Evolutionary conservation across 2,113 vertebrate genomes (phyloP).

Genomic region (Uria lomvia): DNA sequence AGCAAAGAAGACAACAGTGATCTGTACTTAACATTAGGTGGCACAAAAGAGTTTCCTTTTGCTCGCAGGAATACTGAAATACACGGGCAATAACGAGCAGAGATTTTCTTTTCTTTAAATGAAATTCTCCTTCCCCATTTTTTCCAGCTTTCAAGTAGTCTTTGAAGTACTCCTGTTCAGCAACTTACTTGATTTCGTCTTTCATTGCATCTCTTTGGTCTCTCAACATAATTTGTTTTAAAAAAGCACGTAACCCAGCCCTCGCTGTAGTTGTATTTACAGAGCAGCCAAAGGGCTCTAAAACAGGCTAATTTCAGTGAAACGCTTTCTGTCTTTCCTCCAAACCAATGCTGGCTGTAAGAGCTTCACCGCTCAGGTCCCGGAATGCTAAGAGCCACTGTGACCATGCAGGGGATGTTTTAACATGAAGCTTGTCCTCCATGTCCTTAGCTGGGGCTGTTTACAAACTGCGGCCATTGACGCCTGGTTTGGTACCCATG

Average conservation of each 20-base stretch:
- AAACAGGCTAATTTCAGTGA: neutral
- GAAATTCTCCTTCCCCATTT: neutral
- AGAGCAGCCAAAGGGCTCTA: neutral
- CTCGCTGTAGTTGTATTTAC: neutral
- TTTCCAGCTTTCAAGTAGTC: neutral
- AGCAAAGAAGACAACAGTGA: conserved; percentile 40
- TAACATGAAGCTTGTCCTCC: neutral
- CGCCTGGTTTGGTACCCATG: neutral
- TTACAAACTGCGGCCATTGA: neutral
- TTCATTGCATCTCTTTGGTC: neutral
- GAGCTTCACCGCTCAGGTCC: neutral
- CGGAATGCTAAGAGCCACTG: fast-evolving
- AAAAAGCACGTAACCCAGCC: neutral
- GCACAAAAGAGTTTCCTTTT: conserved; percentile 69
- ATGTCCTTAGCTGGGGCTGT: neutral
- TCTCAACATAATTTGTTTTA: neutral
- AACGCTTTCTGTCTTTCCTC: neutral
- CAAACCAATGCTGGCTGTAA: neutral
- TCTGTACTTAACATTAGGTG: conserved; percentile 67
- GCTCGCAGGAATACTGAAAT: neutral
- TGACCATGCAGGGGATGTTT: fast-evolving
- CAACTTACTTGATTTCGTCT: neutral
- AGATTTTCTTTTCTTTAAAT: conserved; percentile 13
- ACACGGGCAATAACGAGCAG: neutral
- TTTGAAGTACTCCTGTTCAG: neutral